phyloP scores from a whole-genome alignment of 2,797 vertebrate species.

The Heliangelus exortis region DNA sequence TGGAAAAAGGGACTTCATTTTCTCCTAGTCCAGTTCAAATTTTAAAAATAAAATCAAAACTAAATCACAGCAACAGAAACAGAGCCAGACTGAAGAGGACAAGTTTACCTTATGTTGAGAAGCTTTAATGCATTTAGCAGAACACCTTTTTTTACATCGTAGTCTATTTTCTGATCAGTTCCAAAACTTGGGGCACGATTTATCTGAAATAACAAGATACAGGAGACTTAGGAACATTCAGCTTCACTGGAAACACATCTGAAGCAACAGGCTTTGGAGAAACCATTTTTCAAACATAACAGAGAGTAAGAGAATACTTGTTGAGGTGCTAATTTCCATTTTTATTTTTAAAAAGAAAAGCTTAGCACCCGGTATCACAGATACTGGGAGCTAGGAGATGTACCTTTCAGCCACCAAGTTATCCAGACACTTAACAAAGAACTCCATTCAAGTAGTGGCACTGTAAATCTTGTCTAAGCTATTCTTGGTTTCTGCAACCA shows the following conservation, averaged over 20 bases:
- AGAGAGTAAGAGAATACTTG: not conserved
- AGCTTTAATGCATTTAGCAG: constrained; percentile 93
- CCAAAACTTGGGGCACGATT: constrained; percentile 98
- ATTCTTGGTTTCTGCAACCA: not conserved
- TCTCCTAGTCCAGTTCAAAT: not conserved
- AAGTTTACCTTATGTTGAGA: constrained; percentile 92
- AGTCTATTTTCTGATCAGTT: constrained; percentile 99
- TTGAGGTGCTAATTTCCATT: not conserved
- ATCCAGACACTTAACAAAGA: not conserved
- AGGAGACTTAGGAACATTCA: constrained; percentile 16
- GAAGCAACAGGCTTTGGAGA: not conserved
- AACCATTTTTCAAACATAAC: not conserved
- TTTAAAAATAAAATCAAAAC: not conserved
- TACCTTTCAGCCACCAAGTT: not conserved
- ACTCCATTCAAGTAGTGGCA: not conserved
- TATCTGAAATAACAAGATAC: constrained; percentile 84
- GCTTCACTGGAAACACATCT: not conserved
- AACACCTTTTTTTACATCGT: constrained; percentile 96
- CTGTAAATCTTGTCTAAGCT: not conserved
- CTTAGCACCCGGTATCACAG: not conserved
- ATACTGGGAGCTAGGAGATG: not conserved
- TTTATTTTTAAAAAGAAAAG: no score
- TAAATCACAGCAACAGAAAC: not conserved
- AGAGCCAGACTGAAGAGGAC: not conserved
- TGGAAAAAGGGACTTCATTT: not conserved